phyloP scores from a whole-genome alignment of 2,113 vertebrate genomes.

The Calonectris borealis region DNA sequence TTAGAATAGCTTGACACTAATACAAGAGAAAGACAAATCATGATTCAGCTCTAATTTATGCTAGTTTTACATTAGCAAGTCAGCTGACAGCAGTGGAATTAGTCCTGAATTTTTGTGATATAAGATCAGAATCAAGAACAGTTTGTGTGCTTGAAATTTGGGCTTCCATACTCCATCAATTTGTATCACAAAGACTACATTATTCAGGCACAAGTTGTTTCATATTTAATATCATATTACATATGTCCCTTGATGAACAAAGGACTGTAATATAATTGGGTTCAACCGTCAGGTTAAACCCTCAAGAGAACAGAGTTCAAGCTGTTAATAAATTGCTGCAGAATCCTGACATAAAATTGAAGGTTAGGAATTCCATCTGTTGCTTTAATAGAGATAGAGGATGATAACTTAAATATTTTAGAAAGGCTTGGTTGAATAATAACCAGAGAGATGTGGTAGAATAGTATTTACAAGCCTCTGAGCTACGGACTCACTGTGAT shows the following conservation, averaged over 20 bases:
- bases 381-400: slow-evolving; percentile 57
- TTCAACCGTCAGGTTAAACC: slow-evolving; percentile 58
- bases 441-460: neutral
- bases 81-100: neutral
- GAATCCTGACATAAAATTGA: slow-evolving; percentile 51
- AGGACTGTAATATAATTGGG: slow-evolving; percentile 67
- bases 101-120: neutral
- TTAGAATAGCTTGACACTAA: neutral
- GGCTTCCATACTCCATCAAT: neutral
- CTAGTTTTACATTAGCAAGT: neutral
- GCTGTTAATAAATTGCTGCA: slow-evolving; percentile 64
- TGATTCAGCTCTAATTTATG: neutral
- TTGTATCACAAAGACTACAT: slow-evolving; percentile 48
- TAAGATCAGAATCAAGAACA: neutral
- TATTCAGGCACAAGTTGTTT: slow-evolving; percentile 46
- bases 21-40: neutral
- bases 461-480: neutral
- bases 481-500: neutral
- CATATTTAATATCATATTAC: slow-evolving; percentile 64
- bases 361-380: slow-evolving; percentile 62
- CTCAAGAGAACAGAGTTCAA: slow-evolving; percentile 60
- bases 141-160: neutral
- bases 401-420: slow-evolving; percentile 45
- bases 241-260: slow-evolving; percentile 63
- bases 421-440: slow-evolving; percentile 9